phyloP scores from a whole-genome alignment of 2,888 invertebrate genomes.

The Nezara viridula region DNA sequence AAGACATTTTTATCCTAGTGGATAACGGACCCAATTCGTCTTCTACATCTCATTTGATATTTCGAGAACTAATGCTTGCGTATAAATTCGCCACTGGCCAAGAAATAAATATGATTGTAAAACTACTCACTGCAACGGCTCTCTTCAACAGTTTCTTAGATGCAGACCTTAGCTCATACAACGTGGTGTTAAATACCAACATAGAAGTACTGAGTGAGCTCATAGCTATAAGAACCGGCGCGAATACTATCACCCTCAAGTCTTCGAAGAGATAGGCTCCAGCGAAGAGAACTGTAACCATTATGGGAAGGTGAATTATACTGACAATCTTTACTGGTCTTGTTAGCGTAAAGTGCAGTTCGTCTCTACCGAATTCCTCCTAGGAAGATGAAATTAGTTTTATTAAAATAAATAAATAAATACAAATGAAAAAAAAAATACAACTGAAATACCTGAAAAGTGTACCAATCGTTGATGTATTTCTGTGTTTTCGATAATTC shows the following conservation, averaged over 20 bases:
- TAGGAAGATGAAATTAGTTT: background rate
- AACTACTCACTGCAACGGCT: background rate
- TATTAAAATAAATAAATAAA: background rate
- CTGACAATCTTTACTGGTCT: background rate
- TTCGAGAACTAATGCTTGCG: too few relatives aligned
- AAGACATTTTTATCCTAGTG: too few relatives aligned
- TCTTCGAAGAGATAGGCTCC: background rate
- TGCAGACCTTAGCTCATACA: background rate
- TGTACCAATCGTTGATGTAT: conserved; percentile 38
- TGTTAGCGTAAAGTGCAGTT: background rate
- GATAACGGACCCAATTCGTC: too few relatives aligned
- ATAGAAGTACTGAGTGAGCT: background rate
- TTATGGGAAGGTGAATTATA: background rate
- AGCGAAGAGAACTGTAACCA: background rate
- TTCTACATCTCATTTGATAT: too few relatives aligned
- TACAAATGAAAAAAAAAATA: background rate
- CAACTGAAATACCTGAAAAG: conserved; percentile 38
- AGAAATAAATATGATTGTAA: background rate
- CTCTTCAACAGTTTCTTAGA: background rate
- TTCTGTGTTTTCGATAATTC: background rate
- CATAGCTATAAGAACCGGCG: background rate
- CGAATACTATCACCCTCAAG: background rate
- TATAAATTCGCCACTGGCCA: too few relatives aligned
- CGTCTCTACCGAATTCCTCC: background rate
- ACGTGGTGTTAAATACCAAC: background rate